phyloP scores from a whole-genome alignment of 2,113 vertebrate species.

The Phrynosoma blainvillii region DNA sequence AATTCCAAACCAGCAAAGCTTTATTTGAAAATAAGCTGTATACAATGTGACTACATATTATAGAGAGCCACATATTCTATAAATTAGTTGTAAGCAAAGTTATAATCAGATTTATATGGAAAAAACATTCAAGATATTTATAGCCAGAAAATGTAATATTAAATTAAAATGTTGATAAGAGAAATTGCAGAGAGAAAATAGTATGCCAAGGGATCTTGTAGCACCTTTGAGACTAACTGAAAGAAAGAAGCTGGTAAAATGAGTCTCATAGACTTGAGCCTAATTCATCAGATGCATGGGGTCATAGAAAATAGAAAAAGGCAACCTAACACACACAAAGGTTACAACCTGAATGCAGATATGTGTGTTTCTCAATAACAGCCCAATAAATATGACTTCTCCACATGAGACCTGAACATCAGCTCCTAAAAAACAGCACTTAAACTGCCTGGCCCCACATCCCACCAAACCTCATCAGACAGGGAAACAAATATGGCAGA shows the following conservation, averaged over 20 bases:
- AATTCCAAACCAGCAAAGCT: neutral
- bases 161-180: neutral
- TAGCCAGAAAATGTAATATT: neutral
- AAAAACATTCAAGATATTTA: neutral
- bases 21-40: neutral
- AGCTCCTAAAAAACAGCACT: neutral
- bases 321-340: neutral
- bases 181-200: neutral
- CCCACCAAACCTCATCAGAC: neutral
- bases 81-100: neutral
- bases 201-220: too few relatives aligned
- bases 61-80: neutral
- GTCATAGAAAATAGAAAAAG: neutral
- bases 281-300: too few relatives aligned
- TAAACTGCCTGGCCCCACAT: neutral
- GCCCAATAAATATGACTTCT: neutral
- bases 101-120: neutral
- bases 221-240: too few relatives aligned
- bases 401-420: neutral
- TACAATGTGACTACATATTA: neutral
- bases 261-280: too few relatives aligned
- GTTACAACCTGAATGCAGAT: neutral
- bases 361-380: neutral
- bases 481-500: neutral
- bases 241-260: too few relatives aligned